Evolutionary conservation across 2,113 vertebrate species (phyloP).

Genomic region (Bungarus multicinctus): DNA sequence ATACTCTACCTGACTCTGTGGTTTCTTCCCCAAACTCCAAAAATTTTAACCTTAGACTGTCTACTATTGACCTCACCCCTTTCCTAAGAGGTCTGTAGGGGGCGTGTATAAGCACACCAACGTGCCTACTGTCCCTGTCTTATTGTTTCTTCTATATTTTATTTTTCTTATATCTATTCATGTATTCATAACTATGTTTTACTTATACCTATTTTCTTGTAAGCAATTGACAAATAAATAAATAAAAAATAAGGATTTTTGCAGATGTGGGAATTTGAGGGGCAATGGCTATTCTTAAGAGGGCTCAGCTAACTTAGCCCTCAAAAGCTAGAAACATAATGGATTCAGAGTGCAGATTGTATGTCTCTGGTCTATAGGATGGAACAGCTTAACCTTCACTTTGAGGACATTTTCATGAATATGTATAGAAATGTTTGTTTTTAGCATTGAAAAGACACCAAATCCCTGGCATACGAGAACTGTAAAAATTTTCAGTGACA

Average conservation of each 20-base stretch:
- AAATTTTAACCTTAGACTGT: too few relatives aligned
- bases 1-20: too few relatives aligned
- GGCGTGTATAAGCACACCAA: too few relatives aligned
- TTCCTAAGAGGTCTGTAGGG: too few relatives aligned
- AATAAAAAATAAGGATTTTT: neutral
- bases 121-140: too few relatives aligned
- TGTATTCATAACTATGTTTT: too few relatives aligned
- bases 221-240: too few relatives aligned
- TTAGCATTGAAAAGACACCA: constrained; percentile 49
- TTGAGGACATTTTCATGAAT: neutral
- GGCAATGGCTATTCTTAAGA: neutral
- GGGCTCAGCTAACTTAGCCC: neutral
- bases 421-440: neutral
- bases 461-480: neutral
- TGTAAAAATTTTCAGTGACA: neutral
- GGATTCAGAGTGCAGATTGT: neutral
- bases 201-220: too few relatives aligned
- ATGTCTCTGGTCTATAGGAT: constrained; percentile 17
- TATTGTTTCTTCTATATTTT: too few relatives aligned
- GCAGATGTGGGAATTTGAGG: neutral
- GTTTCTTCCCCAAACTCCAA: too few relatives aligned
- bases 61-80: too few relatives aligned
- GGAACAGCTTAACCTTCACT: constrained; percentile 57
- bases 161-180: too few relatives aligned
- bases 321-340: neutral